These are phyloP conservation scores for Cichlasoma orientale DNA, from an alignment of 2,797 vertebrate species.

Conservation along the genomic window DNA sequence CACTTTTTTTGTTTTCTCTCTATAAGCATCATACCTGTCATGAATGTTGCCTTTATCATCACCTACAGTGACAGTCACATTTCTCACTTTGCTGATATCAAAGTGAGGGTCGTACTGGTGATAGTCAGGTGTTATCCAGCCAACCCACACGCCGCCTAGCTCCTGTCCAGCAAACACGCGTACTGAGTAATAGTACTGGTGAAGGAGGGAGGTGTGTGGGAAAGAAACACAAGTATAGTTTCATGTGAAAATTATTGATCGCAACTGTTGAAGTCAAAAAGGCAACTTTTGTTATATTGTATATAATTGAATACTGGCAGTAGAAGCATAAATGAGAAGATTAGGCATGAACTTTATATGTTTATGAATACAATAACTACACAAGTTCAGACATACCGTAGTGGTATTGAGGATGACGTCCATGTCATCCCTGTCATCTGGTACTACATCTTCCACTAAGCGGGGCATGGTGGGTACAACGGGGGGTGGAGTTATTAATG, in stretches of 20 bases:
- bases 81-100: slow-evolving; percentile 91
- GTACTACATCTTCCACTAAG: slow-evolving; percentile 89
- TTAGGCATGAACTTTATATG: neutral
- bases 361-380: neutral
- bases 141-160: slow-evolving; percentile 89
- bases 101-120: slow-evolving; percentile 91
- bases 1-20: neutral
- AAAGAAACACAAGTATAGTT: neutral
- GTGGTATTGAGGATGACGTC: slow-evolving; percentile 95
- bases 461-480: slow-evolving; percentile 87
- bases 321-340: neutral
- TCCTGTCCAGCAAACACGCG: slow-evolving; percentile 93
- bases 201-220: slow-evolving; percentile 18
- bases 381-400: slow-evolving; percentile 77
- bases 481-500: slow-evolving; percentile 86
- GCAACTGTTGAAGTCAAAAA: neutral
- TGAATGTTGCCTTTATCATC: slow-evolving; percentile 94
- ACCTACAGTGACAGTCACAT: slow-evolving; percentile 91
- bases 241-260: neutral
- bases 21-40: slow-evolving; percentile 83
- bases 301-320: neutral
- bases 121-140: slow-evolving; percentile 96
- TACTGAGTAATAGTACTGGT: slow-evolving; percentile 93
- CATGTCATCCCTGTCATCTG: slow-evolving; percentile 90
- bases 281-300: neutral